Evolutionary conservation across 2,113 vertebrate genomes (phyloP).

Genomic region (Spea bombifrons): DNA sequence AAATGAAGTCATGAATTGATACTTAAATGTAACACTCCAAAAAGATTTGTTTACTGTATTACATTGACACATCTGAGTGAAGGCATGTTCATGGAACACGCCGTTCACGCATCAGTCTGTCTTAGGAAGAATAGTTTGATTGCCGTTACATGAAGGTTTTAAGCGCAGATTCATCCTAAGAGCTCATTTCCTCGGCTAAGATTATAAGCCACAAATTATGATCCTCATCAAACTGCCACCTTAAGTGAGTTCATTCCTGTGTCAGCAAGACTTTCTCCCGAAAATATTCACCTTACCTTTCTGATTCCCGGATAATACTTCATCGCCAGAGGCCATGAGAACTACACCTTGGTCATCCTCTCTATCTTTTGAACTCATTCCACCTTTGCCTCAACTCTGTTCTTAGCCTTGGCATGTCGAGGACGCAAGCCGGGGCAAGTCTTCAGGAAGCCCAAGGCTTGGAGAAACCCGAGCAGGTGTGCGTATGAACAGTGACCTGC

Average conservation of each 20-base stretch:
- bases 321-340: neutral
- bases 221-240: conserved; percentile 3
- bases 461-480: conserved; percentile 40
- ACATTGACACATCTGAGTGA: neutral
- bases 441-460: conserved; percentile 12
- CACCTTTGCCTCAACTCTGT: conserved; percentile 8
- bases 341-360: conserved; percentile 10
- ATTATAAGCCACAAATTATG: neutral
- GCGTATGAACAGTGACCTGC: conserved; percentile 29
- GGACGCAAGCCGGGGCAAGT: conserved; percentile 32
- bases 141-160: neutral
- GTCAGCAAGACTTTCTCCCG: conserved; percentile 11
- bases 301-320: conserved; percentile 6
- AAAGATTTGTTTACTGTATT: no score
- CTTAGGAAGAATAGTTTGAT: neutral
- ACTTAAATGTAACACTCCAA: no score
- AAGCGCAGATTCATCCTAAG: neutral
- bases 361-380: neutral
- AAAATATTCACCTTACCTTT: neutral
- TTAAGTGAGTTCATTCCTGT: conserved; percentile 13
- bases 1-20: no score
- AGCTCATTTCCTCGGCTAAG: neutral
- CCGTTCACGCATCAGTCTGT: neutral
- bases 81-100: neutral
- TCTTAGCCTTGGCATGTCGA: conserved; percentile 1